Evolutionary conservation across 2,888 invertebrate species (phyloP).

Genomic region (Choreutis nemorana): DNA sequence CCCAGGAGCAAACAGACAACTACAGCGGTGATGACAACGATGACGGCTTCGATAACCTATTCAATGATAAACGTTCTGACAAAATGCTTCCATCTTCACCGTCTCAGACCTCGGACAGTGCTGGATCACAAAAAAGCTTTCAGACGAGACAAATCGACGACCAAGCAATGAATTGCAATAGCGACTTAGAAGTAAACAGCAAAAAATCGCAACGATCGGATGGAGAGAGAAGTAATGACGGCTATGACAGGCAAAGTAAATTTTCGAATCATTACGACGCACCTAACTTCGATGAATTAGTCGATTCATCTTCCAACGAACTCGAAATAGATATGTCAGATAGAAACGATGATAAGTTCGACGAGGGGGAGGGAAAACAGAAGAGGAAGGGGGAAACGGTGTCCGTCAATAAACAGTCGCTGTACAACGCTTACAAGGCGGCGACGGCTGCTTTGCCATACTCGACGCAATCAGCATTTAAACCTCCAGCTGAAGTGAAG

Average conservation of each 20-base stretch:
- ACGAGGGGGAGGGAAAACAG: conserved; percentile 56
- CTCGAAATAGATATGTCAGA: conserved; percentile 83
- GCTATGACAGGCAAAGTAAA: conserved; percentile 51
- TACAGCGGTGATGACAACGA: conserved; percentile 76
- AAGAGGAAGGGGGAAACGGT: conserved; percentile 60
- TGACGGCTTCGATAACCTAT: conserved; percentile 84
- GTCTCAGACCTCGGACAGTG: conserved; percentile 68
- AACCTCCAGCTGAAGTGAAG: conserved; percentile 77
- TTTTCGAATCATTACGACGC: conserved; percentile 72
- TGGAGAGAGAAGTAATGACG: conserved; percentile 38
- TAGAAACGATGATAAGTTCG: conserved; percentile 69
- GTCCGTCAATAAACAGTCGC: conserved; percentile 58
- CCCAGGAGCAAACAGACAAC: conserved; percentile 69
- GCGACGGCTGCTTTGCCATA: conserved; percentile 69
- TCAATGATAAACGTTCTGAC: conserved; percentile 81
- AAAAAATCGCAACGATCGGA: conserved; percentile 25
- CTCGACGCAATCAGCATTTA: conserved; percentile 80
- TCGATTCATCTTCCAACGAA: conserved; percentile 81
- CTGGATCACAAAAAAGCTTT: conserved; percentile 72
- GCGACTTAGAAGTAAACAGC: conserved; percentile 23
- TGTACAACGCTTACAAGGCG: conserved; percentile 62
- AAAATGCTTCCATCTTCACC: conserved; percentile 72
- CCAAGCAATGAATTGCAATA: conserved; percentile 25
- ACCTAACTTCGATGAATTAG: conserved; percentile 78
- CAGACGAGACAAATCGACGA: conserved; percentile 41